These are phyloP conservation scores for Druon quercuslanigerum DNA, from an alignment of 1,140 invertebrate genomes.

Conservation along the genomic window DNA sequence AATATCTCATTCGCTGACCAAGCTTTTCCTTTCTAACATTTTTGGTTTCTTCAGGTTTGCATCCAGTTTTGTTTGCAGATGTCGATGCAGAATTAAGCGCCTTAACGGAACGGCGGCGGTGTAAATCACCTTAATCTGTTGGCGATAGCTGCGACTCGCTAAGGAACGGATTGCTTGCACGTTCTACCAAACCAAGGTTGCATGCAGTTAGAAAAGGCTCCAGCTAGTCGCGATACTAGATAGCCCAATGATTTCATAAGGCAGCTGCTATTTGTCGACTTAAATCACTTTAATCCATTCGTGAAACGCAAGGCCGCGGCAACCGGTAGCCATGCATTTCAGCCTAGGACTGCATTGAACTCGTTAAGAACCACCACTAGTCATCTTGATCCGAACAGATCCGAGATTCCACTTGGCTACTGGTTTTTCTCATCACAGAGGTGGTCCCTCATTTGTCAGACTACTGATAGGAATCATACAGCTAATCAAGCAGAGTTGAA, in stretches of 20 bases:
- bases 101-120: conserved; percentile 41
- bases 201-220: conserved; percentile 47
- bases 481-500: no score
- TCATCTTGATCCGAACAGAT: conserved; percentile 27
- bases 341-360: conserved; percentile 24
- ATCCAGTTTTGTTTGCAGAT: neutral
- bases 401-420: neutral
- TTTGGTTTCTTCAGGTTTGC: no score
- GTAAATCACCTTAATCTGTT: conserved; percentile 56
- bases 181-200: conserved; percentile 51
- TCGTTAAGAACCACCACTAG: conserved; percentile 35
- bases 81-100: neutral
- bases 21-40: no score
- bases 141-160: conserved; percentile 48
- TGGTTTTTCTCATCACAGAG: no score
- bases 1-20: neutral
- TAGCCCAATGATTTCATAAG: conserved; percentile 59
- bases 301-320: conserved; percentile 48
- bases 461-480: no score
- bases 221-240: conserved; percentile 54
- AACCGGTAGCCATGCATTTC: conserved; percentile 40
- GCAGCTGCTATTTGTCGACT: conserved; percentile 57
- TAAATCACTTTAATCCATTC: conserved; percentile 56
- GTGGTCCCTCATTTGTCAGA: no score
- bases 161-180: conserved; percentile 42